Percentiles rank a stretch among this genome's conserved stretches.
Evolutionary conservation across 2,113 vertebrate species (phyloP).

Genomic region (Canis aureus): DNA sequence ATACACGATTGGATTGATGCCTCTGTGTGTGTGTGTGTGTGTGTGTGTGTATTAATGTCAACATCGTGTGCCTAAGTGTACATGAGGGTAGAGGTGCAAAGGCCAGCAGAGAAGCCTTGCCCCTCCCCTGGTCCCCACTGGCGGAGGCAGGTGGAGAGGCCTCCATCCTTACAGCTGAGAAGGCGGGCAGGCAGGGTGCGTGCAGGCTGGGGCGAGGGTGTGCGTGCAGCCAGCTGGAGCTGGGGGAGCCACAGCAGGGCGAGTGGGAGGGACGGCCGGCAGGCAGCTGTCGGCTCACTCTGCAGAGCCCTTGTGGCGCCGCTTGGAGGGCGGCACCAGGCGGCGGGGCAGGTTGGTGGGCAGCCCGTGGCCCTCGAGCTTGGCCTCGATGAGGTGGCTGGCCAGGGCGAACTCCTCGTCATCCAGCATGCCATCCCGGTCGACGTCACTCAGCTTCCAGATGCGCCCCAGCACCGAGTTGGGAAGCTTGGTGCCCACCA

Average conservation of each 20-base stretch:
- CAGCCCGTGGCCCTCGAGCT: conserved; percentile 94
- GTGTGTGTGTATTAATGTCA: not conserved
- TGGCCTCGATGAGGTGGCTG: conserved; percentile 95
- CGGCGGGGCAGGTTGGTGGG: conserved; percentile 92
- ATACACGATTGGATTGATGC: not conserved
- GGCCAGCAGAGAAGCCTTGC: not conserved
- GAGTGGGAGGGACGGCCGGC: not conserved
- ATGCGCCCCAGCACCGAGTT: conserved; percentile 96
- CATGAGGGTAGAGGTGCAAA: not conserved
- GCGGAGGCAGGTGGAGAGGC: not conserved
- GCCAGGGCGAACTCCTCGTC: conserved; percentile 96
- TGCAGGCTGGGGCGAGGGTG: not conserved
- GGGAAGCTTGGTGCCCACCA: conserved; percentile 95
- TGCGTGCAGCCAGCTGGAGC: conserved; percentile 15
- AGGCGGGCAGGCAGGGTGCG: not conserved
- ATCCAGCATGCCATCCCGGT: conserved; percentile 96
- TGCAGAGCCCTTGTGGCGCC: conserved; percentile 93
- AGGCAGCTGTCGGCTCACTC: conserved; percentile 60
- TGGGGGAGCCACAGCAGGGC: conserved; percentile 56
- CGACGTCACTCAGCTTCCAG: conserved; percentile 97
- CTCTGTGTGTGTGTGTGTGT: not conserved
- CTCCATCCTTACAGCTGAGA: not conserved
- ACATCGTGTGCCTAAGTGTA: not conserved
- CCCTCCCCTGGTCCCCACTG: not conserved
- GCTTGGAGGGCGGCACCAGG: conserved; percentile 94